Evolutionary conservation across 2,797 vertebrate genomes (phyloP).

Genomic region (Siniperca scherzeri): DNA sequence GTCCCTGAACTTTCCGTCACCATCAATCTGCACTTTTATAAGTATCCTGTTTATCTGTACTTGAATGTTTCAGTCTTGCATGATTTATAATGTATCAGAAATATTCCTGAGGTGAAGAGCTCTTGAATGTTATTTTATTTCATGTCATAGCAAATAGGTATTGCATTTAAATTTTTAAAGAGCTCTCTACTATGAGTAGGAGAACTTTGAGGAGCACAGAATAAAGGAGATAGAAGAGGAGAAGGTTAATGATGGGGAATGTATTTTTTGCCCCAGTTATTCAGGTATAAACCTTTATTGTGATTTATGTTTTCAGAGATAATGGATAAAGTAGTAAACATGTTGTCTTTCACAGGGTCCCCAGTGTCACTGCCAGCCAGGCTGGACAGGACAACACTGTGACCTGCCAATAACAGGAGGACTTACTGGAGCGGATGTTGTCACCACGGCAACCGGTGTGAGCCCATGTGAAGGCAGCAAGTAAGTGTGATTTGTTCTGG

Average conservation of each 20-base stretch:
- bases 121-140: neutral
- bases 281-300: neutral
- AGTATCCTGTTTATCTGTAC: neutral
- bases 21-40: neutral
- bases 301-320: neutral
- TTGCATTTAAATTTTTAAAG: neutral
- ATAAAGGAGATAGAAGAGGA: neutral
- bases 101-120: neutral
- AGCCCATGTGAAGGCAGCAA: conserved; percentile 92
- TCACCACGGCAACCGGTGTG: conserved; percentile 57
- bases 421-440: conserved; percentile 46
- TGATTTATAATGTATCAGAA: neutral
- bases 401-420: conserved; percentile 85
- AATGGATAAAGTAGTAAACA: neutral
- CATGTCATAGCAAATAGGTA: neutral
- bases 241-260: neutral
- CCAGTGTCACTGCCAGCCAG: conserved; percentile 91
- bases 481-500: conserved; percentile 81
- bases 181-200: neutral
- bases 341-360: conserved; percentile 79
- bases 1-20: neutral
- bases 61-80: neutral
- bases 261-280: neutral
- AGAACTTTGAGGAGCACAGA: neutral
- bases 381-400: conserved; percentile 93